A percentile compares a stretch with the other conserved stretches of the same genome.
Conservation (phyloP, 2,888 invertebrate species). For the Galerucella calmariensis region DNA sequence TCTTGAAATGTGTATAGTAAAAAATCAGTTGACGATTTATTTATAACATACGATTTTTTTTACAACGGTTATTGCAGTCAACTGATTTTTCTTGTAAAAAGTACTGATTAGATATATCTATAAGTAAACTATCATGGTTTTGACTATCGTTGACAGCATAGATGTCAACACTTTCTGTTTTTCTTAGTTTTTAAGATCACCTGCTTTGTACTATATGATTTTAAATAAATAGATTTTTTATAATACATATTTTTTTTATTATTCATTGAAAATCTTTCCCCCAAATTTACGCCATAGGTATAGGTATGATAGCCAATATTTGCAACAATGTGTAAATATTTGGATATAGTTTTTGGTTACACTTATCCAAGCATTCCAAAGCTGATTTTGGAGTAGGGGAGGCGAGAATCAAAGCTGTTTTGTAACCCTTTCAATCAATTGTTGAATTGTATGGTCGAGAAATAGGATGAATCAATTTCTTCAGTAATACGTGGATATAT, state of each 20-base stretch:
- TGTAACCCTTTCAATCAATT: no score
- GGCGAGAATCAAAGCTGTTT: no score
- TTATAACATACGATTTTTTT: conserved; percentile 45
- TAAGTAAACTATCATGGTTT: conserved; percentile 44
- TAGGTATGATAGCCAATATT: no score
- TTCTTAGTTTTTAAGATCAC: conserved; percentile 47
- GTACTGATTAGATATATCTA: conserved; percentile 61
- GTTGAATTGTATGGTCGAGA: no score
- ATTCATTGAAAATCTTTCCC: no score
- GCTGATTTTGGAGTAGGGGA: no score
- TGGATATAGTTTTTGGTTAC: no score
- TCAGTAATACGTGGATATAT: no score
- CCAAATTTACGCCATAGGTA: no score
- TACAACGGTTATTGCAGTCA: conserved; percentile 42
- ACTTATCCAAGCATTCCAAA: no score
- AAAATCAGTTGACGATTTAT: conserved; percentile 48
- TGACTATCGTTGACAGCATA: conserved; percentile 43
- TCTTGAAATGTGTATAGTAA: conserved; percentile 43
- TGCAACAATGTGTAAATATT: no score
- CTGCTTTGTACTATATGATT: conserved; percentile 60
- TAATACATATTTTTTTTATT: conserved; percentile 15
- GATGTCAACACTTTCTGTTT: conserved; percentile 41
- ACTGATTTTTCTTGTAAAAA: conserved; percentile 61
- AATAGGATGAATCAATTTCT: no score
- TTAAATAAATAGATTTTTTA: conserved; percentile 52